These are phyloP conservation scores for Candidula unifasciata DNA, from an alignment of 2,888 invertebrate species.

Conservation along the genomic window DNA sequence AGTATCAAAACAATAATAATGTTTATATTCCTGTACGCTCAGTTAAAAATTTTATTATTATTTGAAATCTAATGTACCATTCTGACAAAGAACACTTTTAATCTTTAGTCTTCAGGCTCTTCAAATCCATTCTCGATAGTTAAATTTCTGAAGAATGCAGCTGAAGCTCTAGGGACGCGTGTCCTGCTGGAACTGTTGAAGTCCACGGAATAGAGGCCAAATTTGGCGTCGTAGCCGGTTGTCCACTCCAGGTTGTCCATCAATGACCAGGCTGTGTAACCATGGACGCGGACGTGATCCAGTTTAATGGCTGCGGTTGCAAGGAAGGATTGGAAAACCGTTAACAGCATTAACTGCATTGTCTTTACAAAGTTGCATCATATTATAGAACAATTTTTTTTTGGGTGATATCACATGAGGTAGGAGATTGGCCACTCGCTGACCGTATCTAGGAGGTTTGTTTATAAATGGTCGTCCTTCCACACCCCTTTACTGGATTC, in stretches of 20 bases:
- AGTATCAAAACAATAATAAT: too few species aligned
- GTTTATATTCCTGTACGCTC: too few species aligned
- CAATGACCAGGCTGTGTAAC: conserved; percentile 88
- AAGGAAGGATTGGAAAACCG: not conserved
- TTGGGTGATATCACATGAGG: too few species aligned
- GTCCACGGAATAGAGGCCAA: conserved; percentile 86
- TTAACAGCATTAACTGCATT: too few species aligned
- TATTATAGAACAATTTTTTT: too few species aligned
- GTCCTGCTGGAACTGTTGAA: conserved; percentile 84
- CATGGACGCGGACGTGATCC: conserved; percentile 78
- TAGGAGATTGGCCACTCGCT: too few species aligned
- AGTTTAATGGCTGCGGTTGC: conserved; percentile 52
- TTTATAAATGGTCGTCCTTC: too few species aligned
- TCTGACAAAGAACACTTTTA: too few species aligned
- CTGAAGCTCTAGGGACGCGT: conserved; percentile 84
- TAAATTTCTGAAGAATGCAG: conserved; percentile 64
- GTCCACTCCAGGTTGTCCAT: conserved; percentile 91
- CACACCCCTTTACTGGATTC: too few species aligned
- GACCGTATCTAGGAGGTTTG: too few species aligned
- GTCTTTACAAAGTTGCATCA: not conserved
- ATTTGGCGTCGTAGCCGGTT: conserved; percentile 84
- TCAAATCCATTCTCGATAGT: conserved; percentile 65
- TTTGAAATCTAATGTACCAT: too few species aligned
- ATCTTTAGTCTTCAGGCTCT: not conserved
- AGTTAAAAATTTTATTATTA: too few species aligned